A percentile compares a stretch with the other conserved stretches of the same genome.
Conservation (phyloP, 2,797 vertebrate species). For the Clangula hyemalis region DNA sequence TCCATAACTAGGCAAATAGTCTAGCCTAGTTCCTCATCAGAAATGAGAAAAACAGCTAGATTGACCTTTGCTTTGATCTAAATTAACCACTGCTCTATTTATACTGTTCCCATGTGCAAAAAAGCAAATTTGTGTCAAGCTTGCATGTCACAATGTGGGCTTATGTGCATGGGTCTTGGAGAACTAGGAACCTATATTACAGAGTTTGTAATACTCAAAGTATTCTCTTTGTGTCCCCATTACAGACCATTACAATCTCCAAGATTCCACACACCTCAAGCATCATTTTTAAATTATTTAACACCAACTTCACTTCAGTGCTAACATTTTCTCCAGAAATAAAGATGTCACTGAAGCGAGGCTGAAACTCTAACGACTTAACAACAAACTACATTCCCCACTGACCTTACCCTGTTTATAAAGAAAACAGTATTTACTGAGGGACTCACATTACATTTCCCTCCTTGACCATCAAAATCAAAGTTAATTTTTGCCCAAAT, state of each 20-base stretch:
- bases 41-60: not conserved
- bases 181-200: not conserved
- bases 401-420: not conserved
- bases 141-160: not conserved
- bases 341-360: not conserved
- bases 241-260: not conserved
- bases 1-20: not conserved
- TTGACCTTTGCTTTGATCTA: not conserved
- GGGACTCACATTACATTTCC: not conserved
- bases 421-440: not conserved
- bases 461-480: not conserved
- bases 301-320: not conserved
- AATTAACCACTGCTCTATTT: not conserved
- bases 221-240: fast-evolving
- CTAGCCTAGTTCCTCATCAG: not conserved
- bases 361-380: not conserved
- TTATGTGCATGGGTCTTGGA: not conserved
- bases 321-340: not conserved
- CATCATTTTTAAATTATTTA: not conserved
- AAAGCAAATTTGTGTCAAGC: not conserved
- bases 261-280: not conserved
- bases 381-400: not conserved
- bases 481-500: not conserved
- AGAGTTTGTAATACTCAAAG: not conserved
- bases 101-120: not conserved